Evolutionary conservation across 1,140 invertebrate species (phyloP).

Genomic region (Brachionus manjavacas): DNA sequence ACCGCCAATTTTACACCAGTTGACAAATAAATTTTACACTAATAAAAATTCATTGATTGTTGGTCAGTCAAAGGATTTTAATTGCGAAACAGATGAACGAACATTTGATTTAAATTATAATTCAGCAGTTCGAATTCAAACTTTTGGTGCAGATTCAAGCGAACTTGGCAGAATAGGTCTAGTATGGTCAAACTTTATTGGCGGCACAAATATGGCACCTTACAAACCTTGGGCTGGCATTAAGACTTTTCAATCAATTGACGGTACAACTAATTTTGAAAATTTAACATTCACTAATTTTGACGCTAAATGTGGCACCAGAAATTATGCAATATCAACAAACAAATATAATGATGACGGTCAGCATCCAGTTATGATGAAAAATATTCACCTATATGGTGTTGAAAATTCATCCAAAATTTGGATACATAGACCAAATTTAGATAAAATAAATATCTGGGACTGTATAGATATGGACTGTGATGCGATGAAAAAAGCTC

Average conservation of each 20-base stretch:
- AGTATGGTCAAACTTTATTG: slow-evolving; percentile 46
- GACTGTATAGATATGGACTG: slow-evolving; percentile 53
- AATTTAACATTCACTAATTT: slow-evolving; percentile 34
- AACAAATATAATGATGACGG: slow-evolving; percentile 25
- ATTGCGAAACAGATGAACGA: background rate
- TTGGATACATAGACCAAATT: slow-evolving; percentile 27
- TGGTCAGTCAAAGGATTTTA: background rate
- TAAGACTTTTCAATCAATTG: background rate
- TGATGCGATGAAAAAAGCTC: slow-evolving; percentile 51
- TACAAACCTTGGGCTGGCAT: slow-evolving; percentile 45
- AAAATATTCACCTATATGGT: background rate
- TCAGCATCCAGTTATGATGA: slow-evolving; percentile 18
- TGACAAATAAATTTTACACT: background rate
- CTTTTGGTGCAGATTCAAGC: background rate
- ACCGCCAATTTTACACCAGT: background rate
- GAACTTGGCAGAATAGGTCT: slow-evolving; percentile 45
- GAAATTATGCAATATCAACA: background rate
- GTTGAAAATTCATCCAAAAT: slow-evolving; percentile 29
- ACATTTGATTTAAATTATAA: slow-evolving; percentile 17
- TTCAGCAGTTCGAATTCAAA: background rate
- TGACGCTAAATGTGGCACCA: background rate
- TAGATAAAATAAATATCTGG: slow-evolving; percentile 5
- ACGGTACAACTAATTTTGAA: background rate
- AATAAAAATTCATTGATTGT: slow-evolving; percentile 12
- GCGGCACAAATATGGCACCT: slow-evolving; percentile 47